phyloP scores from a whole-genome alignment of 2,888 invertebrate species.

The Lasioglossum marginatum region DNA sequence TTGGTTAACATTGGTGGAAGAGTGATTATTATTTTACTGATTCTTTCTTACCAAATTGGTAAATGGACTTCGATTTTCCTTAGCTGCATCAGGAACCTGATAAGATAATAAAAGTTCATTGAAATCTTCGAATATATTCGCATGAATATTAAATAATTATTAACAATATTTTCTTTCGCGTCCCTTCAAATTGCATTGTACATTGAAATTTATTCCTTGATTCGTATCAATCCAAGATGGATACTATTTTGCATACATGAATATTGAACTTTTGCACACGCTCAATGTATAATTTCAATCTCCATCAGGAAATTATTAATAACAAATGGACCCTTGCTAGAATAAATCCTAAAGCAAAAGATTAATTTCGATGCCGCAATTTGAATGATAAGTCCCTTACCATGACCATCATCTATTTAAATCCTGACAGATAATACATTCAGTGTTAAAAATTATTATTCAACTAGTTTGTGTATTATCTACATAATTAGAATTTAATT shows the following conservation, averaged over 20 bases:
- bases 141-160: neutral
- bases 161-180: neutral
- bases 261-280: neutral
- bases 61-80: constrained; percentile 1
- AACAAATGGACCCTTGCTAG: neutral
- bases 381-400: neutral
- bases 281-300: neutral
- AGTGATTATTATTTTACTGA: neutral
- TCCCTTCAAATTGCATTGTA: neutral
- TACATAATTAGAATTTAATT: neutral
- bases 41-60: neutral
- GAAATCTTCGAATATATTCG: neutral
- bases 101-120: neutral
- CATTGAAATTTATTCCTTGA: neutral
- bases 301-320: neutral
- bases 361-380: neutral
- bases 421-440: neutral
- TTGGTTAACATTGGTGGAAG: neutral
- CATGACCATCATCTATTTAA: neutral
- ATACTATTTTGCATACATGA: neutral
- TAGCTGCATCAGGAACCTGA: neutral
- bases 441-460: neutral
- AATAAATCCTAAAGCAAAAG: neutral
- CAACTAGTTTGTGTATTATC: neutral
- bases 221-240: neutral